Percentiles rank a stretch among this genome's conserved stretches.
Conservation (phyloP, 92 coral and sea anemone species). For the Phenganax marumi region DNA sequence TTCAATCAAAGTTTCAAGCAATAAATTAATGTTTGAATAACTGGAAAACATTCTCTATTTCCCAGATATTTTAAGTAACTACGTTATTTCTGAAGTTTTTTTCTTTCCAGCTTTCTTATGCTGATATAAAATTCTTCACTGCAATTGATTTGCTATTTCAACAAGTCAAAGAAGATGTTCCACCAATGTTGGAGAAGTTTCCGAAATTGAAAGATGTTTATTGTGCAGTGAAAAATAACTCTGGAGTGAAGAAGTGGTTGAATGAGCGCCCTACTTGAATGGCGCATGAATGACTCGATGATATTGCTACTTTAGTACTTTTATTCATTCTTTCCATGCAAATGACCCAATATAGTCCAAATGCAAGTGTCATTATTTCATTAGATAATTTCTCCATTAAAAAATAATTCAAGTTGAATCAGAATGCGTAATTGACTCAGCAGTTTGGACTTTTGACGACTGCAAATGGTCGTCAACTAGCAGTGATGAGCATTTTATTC, state of each 20-base stretch:
- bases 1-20: background rate
- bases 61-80: background rate
- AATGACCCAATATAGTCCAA: no score
- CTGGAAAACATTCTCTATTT: background rate
- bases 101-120: conserved; percentile 20
- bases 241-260: conserved; percentile 36
- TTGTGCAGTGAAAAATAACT: background rate
- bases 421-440: no score
- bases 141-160: background rate
- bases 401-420: no score
- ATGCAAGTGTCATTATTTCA: no score
- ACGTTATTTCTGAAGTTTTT: background rate
- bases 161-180: background rate
- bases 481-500: no score
- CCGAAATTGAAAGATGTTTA: conserved; percentile 12
- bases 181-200: background rate
- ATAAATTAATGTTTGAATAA: background rate
- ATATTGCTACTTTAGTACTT: no score
- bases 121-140: conserved; percentile 19
- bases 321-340: no score
- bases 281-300: no score
- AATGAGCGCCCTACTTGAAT: conserved; percentile 10
- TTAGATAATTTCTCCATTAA: no score
- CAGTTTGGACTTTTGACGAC: no score
- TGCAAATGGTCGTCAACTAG: no score